These are phyloP conservation scores for Meloidogyne hapla DNA, from an alignment of 1,140 invertebrate genomes.

Conservation along the genomic window DNA sequence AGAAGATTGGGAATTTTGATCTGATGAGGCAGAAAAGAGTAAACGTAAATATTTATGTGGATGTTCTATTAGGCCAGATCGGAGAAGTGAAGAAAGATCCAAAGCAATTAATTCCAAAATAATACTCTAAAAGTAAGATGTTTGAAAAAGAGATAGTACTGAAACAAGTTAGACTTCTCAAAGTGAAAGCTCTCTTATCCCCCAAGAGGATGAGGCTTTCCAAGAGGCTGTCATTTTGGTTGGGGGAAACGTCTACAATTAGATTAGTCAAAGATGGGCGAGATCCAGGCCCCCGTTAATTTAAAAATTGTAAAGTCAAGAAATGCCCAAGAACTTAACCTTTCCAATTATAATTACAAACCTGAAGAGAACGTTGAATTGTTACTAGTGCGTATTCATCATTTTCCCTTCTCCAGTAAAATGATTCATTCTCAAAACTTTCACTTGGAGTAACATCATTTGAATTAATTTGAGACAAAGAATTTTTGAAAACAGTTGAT, in stretches of 20 bases:
- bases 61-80: slow-evolving; percentile 32
- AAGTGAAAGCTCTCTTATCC: no score
- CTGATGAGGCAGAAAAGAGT: neutral
- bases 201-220: no score
- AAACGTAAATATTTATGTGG: slow-evolving; percentile 33
- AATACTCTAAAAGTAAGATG: slow-evolving; percentile 33
- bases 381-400: neutral
- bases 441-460: neutral
- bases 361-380: slow-evolving; percentile 12
- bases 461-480: neutral
- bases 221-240: no score
- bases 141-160: neutral
- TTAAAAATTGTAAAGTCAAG: no score
- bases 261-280: no score
- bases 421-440: neutral
- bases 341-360: neutral
- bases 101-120: slow-evolving; percentile 41
- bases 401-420: slow-evolving; percentile 9
- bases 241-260: no score
- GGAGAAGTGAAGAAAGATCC: slow-evolving; percentile 37
- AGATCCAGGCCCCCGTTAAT: no score
- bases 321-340: no score
- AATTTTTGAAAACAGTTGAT: slow-evolving; percentile 16
- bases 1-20: neutral
- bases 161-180: no score